These are phyloP conservation scores for Cricetomys ansorgei DNA, from an alignment of 2,113 vertebrate species.

Conservation along the genomic window DNA sequence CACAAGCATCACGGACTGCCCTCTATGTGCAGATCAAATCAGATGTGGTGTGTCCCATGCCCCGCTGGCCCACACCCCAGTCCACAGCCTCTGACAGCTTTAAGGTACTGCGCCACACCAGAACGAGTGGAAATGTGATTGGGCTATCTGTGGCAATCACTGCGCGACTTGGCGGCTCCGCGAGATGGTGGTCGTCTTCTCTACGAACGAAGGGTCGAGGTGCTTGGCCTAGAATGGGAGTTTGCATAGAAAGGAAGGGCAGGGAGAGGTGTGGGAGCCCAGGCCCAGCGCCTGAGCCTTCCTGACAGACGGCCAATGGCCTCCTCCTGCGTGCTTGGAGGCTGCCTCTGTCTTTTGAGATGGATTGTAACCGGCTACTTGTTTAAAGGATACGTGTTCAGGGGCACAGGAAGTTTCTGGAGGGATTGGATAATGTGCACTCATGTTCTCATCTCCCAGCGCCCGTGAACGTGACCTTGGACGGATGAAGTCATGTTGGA, in stretches of 20 bases:
- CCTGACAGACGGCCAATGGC: fast-evolving
- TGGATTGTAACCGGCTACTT: not conserved
- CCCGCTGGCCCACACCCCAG: no score
- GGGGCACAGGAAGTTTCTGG: not conserved
- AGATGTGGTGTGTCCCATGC: fast-evolving
- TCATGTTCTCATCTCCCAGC: no score
- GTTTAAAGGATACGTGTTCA: not conserved
- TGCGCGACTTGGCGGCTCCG: no score
- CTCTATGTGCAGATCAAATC: fast-evolving
- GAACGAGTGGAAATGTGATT: not conserved
- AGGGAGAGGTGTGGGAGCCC: not conserved
- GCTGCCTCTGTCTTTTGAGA: not conserved
- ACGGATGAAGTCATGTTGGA: not conserved
- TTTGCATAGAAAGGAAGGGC: not conserved
- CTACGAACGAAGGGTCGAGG: not conserved
- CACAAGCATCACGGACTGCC: not conserved
- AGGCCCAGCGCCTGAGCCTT: not conserved
- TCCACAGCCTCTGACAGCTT: not conserved
- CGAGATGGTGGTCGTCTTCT: not conserved
- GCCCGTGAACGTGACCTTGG: not conserved
- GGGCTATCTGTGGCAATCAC: not conserved
- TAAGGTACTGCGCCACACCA: not conserved
- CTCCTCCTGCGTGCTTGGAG: not conserved
- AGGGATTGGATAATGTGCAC: not conserved
- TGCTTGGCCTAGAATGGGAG: fast-evolving